Percentiles rank a stretch among this genome's conserved stretches.
Evolutionary conservation across 2,888 invertebrate species (phyloP).

Genomic region (Drosophila rellima): DNA sequence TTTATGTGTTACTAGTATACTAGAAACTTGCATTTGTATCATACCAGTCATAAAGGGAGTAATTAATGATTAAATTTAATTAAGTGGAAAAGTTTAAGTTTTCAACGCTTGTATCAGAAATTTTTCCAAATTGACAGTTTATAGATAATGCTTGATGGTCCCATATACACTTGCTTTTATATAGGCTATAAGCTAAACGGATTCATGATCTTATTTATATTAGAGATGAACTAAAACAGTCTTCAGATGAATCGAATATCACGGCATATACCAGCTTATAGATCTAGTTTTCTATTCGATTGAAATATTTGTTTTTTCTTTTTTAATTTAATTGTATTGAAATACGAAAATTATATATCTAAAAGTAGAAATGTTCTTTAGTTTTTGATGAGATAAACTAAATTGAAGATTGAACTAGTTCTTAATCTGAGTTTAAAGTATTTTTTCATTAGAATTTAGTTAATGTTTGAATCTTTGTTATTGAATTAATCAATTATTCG

Average conservation of each 20-base stretch:
- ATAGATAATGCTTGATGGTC: constrained; percentile 4
- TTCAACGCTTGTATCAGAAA: constrained; percentile 34
- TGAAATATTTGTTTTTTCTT: no score
- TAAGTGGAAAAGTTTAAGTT: constrained; percentile 66
- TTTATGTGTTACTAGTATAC: not conserved
- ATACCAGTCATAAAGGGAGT: constrained; percentile 36
- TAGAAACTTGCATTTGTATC: constrained; percentile 1
- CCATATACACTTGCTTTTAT: constrained; percentile 1
- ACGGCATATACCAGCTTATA: no score
- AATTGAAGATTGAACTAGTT: not conserved
- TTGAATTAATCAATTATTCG: not conserved
- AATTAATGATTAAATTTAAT: constrained; percentile 62
- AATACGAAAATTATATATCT: no score
- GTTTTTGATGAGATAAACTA: no score
- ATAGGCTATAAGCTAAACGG: not conserved
- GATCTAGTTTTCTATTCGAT: no score
- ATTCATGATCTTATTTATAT: not conserved
- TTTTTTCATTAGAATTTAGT: not conserved
- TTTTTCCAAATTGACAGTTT: constrained; percentile 23
- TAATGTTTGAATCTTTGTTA: not conserved
- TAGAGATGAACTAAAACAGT: not conserved
- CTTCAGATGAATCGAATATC: not conserved
- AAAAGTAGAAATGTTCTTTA: no score
- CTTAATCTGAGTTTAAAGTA: not conserved
- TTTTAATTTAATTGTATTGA: no score